These are phyloP conservation scores for Hydropsyche betteni DNA, from an alignment of 2,888 invertebrate genomes.

Conservation along the genomic window DNA sequence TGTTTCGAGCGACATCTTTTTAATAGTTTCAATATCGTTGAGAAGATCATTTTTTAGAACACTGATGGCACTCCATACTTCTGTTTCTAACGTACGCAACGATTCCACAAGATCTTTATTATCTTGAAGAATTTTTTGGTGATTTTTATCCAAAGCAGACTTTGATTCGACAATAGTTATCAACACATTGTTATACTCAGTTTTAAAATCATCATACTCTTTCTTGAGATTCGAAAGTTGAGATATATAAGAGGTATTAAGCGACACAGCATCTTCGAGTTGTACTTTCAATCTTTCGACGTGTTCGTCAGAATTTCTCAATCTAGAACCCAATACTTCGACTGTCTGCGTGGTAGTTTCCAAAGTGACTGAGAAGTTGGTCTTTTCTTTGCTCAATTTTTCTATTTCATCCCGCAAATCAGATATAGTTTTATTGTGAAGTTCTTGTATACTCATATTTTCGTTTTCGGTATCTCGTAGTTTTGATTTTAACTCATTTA, in stretches of 20 bases:
- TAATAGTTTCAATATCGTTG: slow-evolving; percentile 44
- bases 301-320: slow-evolving; percentile 69
- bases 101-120: slow-evolving; percentile 44
- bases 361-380: slow-evolving; percentile 69
- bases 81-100: slow-evolving; percentile 42
- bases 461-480: background rate
- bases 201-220: slow-evolving; percentile 40
- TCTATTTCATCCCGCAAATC: slow-evolving; percentile 62
- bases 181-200: slow-evolving; percentile 46
- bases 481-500: background rate
- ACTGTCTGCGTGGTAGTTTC: slow-evolving; percentile 68
- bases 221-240: slow-evolving; percentile 32
- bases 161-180: slow-evolving; percentile 45
- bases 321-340: slow-evolving; percentile 66
- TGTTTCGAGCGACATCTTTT: slow-evolving; percentile 30
- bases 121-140: slow-evolving; percentile 41
- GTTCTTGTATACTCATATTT: background rate
- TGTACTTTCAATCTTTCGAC: slow-evolving; percentile 62
- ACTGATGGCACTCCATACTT: slow-evolving; percentile 43
- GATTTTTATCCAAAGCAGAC: slow-evolving; percentile 43
- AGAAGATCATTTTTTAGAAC: slow-evolving; percentile 45
- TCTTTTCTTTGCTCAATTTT: slow-evolving; percentile 63
- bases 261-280: slow-evolving; percentile 20
- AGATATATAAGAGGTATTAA: slow-evolving; percentile 27
- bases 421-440: slow-evolving; percentile 60